These are phyloP conservation scores for Hirudo medicinalis DNA, from an alignment of 1,140 invertebrate species.

Conservation along the genomic window DNA sequence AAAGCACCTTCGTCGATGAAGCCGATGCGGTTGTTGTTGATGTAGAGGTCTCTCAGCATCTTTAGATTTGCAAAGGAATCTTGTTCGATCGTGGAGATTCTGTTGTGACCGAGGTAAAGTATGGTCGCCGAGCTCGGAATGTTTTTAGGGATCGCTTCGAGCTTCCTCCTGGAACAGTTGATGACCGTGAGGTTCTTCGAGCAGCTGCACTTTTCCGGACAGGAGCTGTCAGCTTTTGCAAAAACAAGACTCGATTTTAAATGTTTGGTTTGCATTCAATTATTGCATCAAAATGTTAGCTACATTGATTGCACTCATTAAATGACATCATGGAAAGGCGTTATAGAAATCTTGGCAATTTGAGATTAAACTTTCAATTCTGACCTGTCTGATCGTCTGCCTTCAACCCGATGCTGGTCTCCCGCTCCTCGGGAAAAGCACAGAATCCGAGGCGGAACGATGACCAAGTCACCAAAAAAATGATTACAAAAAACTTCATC, in stretches of 20 bases:
- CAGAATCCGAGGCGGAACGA: too few species aligned
- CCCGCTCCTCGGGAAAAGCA: too few species aligned
- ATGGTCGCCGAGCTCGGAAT: not conserved
- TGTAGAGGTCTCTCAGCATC: not conserved
- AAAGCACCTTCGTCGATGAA: not conserved
- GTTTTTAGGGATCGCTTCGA: not conserved
- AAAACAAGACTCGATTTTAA: not conserved
- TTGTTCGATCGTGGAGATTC: not conserved
- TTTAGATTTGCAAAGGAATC: not conserved
- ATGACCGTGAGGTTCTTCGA: not conserved
- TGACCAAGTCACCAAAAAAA: too few species aligned
- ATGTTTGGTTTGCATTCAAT: too few species aligned
- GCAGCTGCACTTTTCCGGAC: not conserved
- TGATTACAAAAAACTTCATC: too few species aligned
- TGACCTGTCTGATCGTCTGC: too few species aligned
- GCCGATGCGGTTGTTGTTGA: not conserved
- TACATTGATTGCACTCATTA: too few species aligned
- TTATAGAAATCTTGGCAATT: too few species aligned
- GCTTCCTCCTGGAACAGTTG: not conserved
- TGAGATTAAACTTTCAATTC: too few species aligned
- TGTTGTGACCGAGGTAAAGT: not conserved
- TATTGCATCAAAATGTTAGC: too few species aligned
- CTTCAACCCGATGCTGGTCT: too few species aligned
- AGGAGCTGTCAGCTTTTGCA: not conserved
- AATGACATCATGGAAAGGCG: too few species aligned